A percentile compares a stretch with the other conserved stretches of the same genome.
Conservation (phyloP, 2,888 invertebrate genomes). For the Nomada fucata region DNA sequence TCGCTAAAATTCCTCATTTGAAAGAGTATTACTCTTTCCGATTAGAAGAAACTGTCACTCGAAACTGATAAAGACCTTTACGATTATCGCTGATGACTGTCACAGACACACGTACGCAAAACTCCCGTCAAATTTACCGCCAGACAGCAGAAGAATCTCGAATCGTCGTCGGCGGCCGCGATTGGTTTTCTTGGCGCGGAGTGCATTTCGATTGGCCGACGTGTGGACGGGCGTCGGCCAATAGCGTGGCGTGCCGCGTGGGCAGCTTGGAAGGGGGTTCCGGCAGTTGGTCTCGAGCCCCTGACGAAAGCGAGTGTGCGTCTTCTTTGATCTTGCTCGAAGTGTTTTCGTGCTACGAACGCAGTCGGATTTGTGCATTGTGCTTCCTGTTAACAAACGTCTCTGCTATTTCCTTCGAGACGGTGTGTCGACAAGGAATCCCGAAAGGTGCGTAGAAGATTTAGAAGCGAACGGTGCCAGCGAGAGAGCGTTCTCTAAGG, state of each 20-base stretch:
- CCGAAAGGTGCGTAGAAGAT: neutral
- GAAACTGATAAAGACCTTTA: too few relatives aligned
- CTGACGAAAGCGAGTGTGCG: constrained; percentile 57
- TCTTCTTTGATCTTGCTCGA: constrained; percentile 47
- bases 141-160: constrained; percentile 35
- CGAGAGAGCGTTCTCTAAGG: constrained; percentile 60
- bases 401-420: neutral
- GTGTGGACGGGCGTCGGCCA: constrained; percentile 58
- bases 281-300: constrained; percentile 76
- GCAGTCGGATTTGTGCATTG: constrained; percentile 32
- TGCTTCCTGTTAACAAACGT: constrained; percentile 15
- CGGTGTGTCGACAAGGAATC: constrained; percentile 18
- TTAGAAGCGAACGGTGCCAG: constrained; percentile 30
- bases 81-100: neutral
- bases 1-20: too few relatives aligned
- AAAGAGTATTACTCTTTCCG: too few relatives aligned
- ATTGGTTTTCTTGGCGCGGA: constrained; percentile 62
- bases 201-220: constrained; percentile 55
- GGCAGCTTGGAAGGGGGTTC: constrained; percentile 67
- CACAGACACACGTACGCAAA: neutral
- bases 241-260: constrained; percentile 65
- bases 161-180: constrained; percentile 37
- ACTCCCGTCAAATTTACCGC: constrained; percentile 68
- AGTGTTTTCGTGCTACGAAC: constrained; percentile 47
- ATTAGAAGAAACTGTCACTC: too few relatives aligned